Evolutionary conservation across 2,113 vertebrate genomes (phyloP).

Genomic region (Oryzias melastigma): DNA sequence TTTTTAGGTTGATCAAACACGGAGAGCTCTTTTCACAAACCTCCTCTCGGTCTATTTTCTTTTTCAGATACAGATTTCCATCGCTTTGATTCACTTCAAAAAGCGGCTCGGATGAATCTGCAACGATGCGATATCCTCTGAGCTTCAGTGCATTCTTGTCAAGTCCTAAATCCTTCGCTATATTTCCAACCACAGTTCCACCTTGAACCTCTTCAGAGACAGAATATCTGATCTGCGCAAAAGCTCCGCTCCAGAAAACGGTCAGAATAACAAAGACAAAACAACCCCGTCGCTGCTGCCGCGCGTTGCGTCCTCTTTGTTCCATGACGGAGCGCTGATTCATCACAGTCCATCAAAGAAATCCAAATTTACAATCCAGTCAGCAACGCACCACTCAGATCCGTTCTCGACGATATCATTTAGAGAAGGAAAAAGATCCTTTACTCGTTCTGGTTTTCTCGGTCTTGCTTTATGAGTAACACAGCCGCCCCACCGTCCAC

Average conservation of each 20-base stretch:
- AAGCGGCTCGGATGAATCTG: conserved; percentile 50
- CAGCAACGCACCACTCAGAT: neutral
- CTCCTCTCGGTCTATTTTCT: conserved; percentile 57
- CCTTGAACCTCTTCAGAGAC: conserved; percentile 71
- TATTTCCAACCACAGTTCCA: conserved; percentile 73
- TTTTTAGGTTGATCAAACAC: conserved; percentile 58
- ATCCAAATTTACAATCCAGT: neutral
- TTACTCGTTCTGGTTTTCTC: too few species aligned
- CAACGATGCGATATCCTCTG: conserved; percentile 54
- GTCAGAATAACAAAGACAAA: conserved; percentile 32
- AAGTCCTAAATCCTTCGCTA: conserved; percentile 73
- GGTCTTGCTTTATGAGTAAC: neutral
- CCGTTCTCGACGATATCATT: too few species aligned
- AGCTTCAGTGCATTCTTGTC: conserved; percentile 53
- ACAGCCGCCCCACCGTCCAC: neutral
- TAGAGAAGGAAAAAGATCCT: too few species aligned
- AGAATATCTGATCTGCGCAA: conserved; percentile 60
- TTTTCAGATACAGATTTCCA: conserved; percentile 68
- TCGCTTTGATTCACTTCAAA: conserved; percentile 69
- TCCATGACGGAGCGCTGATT: conserved; percentile 20
- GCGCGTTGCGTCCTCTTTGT: conserved; percentile 45
- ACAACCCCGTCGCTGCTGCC: conserved; percentile 7
- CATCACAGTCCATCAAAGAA: neutral
- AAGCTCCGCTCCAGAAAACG: conserved; percentile 34
- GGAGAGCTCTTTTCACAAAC: conserved; percentile 39